Evolutionary conservation across 1,140 invertebrate species (phyloP).

Genomic region (Dinoponera quadriceps): DNA sequence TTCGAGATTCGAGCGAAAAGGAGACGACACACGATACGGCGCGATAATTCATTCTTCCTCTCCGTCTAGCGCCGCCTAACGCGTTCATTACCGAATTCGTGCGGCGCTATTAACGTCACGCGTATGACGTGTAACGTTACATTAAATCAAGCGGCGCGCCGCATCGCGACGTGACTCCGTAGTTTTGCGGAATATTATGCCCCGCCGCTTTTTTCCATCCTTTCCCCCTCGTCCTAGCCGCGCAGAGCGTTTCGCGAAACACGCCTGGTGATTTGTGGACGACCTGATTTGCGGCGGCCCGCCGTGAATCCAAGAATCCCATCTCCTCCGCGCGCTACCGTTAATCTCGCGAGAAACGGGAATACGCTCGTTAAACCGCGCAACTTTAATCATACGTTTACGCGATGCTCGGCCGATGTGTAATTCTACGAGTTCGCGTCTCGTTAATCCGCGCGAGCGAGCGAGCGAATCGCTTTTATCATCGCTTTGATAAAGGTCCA

Average conservation of each 20-base stretch:
- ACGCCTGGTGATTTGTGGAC: conserved; percentile 55
- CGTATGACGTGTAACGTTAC: conserved; percentile 30
- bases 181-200: conserved; percentile 53
- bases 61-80: neutral
- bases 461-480: conserved; percentile 29
- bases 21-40: too few species aligned
- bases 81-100: conserved; percentile 44
- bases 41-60: too few species aligned
- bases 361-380: conserved; percentile 43
- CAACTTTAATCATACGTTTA: conserved; percentile 54
- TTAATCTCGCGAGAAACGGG: conserved; percentile 52
- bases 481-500: conserved; percentile 36
- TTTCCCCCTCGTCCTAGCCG: conserved; percentile 1
- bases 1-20: too few species aligned
- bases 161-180: conserved; percentile 6
- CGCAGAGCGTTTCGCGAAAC: neutral
- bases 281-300: conserved; percentile 62
- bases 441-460: conserved; percentile 12
- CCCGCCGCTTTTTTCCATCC: conserved; percentile 18
- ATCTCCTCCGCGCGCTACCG: neutral
- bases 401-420: conserved; percentile 21
- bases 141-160: conserved; percentile 58
- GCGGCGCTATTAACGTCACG: conserved; percentile 22
- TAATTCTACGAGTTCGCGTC: conserved; percentile 20
- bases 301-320: conserved; percentile 43